Evolutionary conservation across 2,797 vertebrate species (phyloP).

Genomic region (Florisuga fusca): DNA sequence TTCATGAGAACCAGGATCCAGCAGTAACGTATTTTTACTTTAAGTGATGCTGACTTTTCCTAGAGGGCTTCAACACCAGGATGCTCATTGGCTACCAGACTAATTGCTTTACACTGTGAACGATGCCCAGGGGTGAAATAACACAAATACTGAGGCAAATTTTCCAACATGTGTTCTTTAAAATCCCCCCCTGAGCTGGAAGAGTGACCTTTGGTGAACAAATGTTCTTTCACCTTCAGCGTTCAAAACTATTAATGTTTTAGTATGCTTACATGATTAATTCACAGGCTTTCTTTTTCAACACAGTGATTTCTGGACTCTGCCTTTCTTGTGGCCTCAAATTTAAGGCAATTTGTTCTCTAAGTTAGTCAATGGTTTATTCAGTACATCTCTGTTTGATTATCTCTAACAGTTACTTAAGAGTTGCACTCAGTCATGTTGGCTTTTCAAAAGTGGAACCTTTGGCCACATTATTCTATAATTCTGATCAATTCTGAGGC

Average conservation of each 20-base stretch:
- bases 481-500: neutral
- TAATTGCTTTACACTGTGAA: conserved; percentile 65
- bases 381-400: conserved; percentile 16
- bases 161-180: conserved; percentile 69
- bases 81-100: conserved; percentile 62
- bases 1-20: neutral
- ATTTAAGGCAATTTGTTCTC: conserved; percentile 46
- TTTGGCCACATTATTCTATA: neutral
- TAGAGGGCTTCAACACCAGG: conserved; percentile 51
- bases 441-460: neutral
- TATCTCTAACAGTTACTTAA: neutral
- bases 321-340: conserved; percentile 47
- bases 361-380: conserved; percentile 23
- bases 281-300: conserved; percentile 52
- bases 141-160: conserved; percentile 36
- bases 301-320: conserved; percentile 23
- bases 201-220: conserved; percentile 73
- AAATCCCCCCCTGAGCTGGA: conserved; percentile 9
- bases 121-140: conserved; percentile 67
- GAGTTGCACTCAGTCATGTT: neutral
- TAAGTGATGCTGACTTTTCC: conserved; percentile 56
- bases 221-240: conserved; percentile 75
- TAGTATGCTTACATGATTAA: conserved; percentile 53
- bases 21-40: conserved; percentile 36
- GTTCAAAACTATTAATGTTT: conserved; percentile 72